Conservation (phyloP, 2,888 invertebrate species). For the Halictus quadricinctus region DNA sequence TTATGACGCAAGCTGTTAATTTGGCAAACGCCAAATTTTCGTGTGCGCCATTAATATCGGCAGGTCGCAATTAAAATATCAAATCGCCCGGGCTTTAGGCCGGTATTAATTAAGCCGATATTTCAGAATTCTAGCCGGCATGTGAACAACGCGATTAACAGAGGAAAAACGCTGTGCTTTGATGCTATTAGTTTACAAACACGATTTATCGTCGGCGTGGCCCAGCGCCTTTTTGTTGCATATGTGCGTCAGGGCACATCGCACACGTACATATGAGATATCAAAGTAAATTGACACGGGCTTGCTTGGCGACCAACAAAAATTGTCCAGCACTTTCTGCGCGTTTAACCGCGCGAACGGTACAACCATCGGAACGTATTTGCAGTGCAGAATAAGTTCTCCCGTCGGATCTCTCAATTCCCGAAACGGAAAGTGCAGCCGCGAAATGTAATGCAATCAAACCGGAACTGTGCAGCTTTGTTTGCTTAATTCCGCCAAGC, state of each 20-base stretch:
- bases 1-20: background rate
- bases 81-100: background rate
- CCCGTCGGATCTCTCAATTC: constrained; percentile 11
- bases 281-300: constrained; percentile 65
- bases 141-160: background rate
- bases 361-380: constrained; percentile 38
- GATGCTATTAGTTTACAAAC: constrained; percentile 54
- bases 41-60: constrained; percentile 1
- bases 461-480: constrained; percentile 12
- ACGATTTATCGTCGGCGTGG: constrained; percentile 49
- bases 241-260: constrained; percentile 30
- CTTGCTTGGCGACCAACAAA: constrained; percentile 49
- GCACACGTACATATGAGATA: constrained; percentile 52
- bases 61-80: constrained; percentile 41
- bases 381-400: constrained; percentile 40
- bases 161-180: constrained; percentile 32
- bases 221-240: constrained; percentile 2
- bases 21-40: constrained; percentile 1
- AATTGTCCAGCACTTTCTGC: constrained; percentile 56
- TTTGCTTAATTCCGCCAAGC: constrained; percentile 5
- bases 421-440: background rate
- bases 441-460: constrained; percentile 19
- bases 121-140: background rate
- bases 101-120: constrained; percentile 40
- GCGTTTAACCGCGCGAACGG: constrained; percentile 46